phyloP scores from a whole-genome alignment of 2,888 invertebrate species.

The Galerucella calmariensis region DNA sequence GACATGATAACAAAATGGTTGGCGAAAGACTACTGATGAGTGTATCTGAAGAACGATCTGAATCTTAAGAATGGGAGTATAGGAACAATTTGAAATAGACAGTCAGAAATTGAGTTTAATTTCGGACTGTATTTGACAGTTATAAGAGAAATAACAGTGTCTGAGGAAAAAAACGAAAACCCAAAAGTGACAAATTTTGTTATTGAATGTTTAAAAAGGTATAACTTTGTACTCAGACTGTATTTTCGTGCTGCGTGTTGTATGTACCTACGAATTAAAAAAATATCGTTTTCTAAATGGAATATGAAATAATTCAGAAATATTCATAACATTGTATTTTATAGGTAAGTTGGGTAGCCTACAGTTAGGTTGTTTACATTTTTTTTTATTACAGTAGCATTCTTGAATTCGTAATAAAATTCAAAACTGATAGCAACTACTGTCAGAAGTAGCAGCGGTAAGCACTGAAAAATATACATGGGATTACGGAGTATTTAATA shows the following conservation, averaged over 20 bases:
- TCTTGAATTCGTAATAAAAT: background rate
- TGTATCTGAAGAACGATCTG: no score
- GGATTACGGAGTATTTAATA: background rate
- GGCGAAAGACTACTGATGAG: no score
- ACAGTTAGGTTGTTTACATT: background rate
- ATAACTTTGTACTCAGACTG: background rate
- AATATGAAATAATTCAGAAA: background rate
- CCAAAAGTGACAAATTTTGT: no score
- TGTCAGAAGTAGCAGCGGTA: background rate
- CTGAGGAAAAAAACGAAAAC: no score
- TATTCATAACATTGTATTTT: background rate
- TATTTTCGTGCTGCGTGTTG: background rate
- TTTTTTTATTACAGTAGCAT: background rate
- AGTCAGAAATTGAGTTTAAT: no score
- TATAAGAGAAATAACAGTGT: no score
- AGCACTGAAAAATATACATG: background rate
- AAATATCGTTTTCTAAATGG: background rate
- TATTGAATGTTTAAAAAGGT: background rate
- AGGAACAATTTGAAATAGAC: no score
- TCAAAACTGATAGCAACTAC: background rate
- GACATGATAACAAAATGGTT: no score
- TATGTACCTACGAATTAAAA: background rate
- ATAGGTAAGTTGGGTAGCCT: background rate
- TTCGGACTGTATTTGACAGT: no score
- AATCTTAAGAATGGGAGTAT: no score